phyloP scores from a whole-genome alignment of 2,797 vertebrate species.

The Pempheris klunzingeri region DNA sequence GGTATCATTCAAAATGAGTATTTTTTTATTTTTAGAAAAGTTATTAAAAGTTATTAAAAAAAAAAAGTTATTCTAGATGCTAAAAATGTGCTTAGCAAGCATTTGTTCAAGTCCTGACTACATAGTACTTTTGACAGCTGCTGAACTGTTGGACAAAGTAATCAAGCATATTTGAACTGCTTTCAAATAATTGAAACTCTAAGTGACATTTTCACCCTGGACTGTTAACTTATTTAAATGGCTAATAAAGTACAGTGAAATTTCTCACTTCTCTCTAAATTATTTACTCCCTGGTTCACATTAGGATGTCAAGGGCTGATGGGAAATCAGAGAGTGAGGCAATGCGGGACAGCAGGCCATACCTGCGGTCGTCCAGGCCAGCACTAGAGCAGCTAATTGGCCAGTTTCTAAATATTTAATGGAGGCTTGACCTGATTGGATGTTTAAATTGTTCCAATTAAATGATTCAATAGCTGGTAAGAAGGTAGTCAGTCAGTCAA shows the following conservation, averaged over 20 bases:
- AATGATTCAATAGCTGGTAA: slow-evolving; percentile 81
- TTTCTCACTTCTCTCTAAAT: slow-evolving; percentile 69
- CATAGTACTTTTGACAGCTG: slow-evolving; percentile 27
- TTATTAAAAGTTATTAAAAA: no score
- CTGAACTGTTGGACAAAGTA: slow-evolving; percentile 55
- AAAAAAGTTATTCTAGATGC: not conserved
- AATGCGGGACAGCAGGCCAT: slow-evolving; percentile 65
- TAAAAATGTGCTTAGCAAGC: not conserved
- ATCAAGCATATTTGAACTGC: slow-evolving; percentile 53
- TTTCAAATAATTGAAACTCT: slow-evolving; percentile 59
- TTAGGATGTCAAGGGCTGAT: slow-evolving; percentile 63
- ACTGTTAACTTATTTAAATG: slow-evolving; percentile 77
- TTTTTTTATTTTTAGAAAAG: no score
- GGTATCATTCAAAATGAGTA: no score
- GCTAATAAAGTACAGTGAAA: slow-evolving; percentile 67
- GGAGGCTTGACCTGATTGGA: slow-evolving; percentile 78
- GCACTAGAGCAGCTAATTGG: slow-evolving; percentile 77
- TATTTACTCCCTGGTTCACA: slow-evolving; percentile 82
- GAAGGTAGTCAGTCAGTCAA: slow-evolving; percentile 58
- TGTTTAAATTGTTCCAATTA: slow-evolving; percentile 83
- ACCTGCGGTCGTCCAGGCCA: slow-evolving; percentile 70
- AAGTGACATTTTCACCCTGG: slow-evolving; percentile 69
- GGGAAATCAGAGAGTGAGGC: slow-evolving; percentile 72
- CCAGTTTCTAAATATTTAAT: slow-evolving; percentile 81
- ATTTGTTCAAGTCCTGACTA: slow-evolving; percentile 2